Evolutionary conservation across 2,113 vertebrate species (phyloP), one percentile per base, ranked within the genome.

Genomic region (Syngnathus scovelli): DNA sequence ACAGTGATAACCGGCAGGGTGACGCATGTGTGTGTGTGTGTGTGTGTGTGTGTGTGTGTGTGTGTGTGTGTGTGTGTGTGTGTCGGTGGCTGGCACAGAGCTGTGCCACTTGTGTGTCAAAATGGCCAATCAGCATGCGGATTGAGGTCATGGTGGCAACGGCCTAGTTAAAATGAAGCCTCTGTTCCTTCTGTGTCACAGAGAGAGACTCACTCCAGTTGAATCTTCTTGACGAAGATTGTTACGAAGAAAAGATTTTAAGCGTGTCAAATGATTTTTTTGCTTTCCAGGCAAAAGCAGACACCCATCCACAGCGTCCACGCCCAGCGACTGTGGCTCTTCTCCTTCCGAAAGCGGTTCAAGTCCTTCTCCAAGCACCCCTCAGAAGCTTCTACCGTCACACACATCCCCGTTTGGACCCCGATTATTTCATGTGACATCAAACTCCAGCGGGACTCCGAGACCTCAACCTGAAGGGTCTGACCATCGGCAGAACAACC

Each of bases 401-500:
- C 85, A 75, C 79, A 88, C 79, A 16, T 84, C 88, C 64, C 88
- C 77, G 13, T 92, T 88, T 72, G 86, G 88, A 60, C 84, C 91
- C 60, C 81, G 92, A 11, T 38, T 90, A 71, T 77, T 81, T 80
- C 80, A 84, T 78, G 78, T 74, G 10, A 87, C 68, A 62, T 86
- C 83, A 5, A 81, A 78, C 43, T 77, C 85, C 16, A 81, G 88
- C 33, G 76, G 78, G 33, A 70, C 76, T 3, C 78, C 90, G 74
- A 89, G 95, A 67, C 95, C 94, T 23, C 95, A 93, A 19, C 95
- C 95, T 0, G 95, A 98, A 82, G 95, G 95, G 18, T 86, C 89
- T 0, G 90, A 92, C 23, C 71, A 79, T 72, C 89, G 88, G 43
- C 85, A 78, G 41, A 1, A 78, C 39, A 1, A 79, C 86, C 80